These are phyloP conservation scores for Scaptodrosophila latifasciaeformis DNA, from an alignment of 2,888 invertebrate species.

Conservation along the genomic window DNA sequence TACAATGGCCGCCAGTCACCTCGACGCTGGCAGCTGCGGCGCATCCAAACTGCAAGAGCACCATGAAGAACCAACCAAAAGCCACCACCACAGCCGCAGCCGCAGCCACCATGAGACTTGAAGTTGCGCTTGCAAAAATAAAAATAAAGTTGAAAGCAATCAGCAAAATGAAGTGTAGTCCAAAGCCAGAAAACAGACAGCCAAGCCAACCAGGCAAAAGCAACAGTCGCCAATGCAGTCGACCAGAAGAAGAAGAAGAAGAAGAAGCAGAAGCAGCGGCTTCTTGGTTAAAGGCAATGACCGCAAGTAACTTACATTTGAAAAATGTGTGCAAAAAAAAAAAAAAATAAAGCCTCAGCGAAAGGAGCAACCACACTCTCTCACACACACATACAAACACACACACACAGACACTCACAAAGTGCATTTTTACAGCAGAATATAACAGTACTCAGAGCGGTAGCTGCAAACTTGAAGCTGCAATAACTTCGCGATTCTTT, in stretches of 20 bases:
- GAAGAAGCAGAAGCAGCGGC: constrained; percentile 30
- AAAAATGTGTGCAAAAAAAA: constrained; percentile 72
- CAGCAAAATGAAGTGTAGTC: no score
- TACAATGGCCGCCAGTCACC: constrained; percentile 72
- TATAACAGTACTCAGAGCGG: constrained; percentile 60
- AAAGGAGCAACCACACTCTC: constrained; percentile 49
- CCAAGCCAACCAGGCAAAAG: constrained; percentile 16
- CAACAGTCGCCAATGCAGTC: constrained; percentile 1
- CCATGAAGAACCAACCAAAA: constrained; percentile 1
- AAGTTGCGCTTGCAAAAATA: no score
- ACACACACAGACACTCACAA: constrained; percentile 10
- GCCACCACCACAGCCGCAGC: no score
- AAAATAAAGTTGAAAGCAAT: constrained; percentile 22
- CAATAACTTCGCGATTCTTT: constrained; percentile 53
- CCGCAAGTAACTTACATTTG: constrained; percentile 75
- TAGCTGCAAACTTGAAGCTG: no score
- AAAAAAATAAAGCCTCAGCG: no score
- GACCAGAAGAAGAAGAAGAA: constrained; percentile 5
- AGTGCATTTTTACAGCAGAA: constrained; percentile 54
- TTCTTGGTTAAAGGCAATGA: constrained; percentile 73
- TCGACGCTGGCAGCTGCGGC: constrained; percentile 45
- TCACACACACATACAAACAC: constrained; percentile 28
- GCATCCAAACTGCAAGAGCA: constrained; percentile 20
- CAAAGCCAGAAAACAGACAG: constrained; percentile 16
- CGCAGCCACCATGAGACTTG: no score